A percentile compares a stretch with the other conserved stretches of the same genome.
Conservation (phyloP, 2,113 vertebrate genomes). For the Solea senegalensis region DNA sequence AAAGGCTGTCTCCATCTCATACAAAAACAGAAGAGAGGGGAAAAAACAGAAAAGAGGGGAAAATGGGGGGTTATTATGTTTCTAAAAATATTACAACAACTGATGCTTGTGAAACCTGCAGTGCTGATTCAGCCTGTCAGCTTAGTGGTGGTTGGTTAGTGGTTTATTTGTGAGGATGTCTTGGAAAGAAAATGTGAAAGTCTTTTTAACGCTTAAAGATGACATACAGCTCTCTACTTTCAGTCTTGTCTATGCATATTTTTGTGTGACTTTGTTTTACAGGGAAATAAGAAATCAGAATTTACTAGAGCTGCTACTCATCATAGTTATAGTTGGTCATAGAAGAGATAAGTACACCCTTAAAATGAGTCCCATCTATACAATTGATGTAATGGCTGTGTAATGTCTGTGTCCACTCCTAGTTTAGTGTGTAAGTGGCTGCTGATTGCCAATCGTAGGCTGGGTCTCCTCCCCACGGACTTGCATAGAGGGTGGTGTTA, state of each 20-base stretch:
- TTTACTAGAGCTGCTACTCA: constrained; percentile 50
- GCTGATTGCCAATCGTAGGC: constrained; percentile 60
- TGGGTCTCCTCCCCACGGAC: constrained; percentile 61
- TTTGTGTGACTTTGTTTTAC: not conserved
- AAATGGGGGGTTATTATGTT: not conserved
- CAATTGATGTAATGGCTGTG: constrained; percentile 76
- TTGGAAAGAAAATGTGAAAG: not conserved
- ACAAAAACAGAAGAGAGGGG: too few relatives aligned
- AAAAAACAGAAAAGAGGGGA: too few relatives aligned
- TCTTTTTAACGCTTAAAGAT: not conserved
- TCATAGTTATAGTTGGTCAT: constrained; percentile 63
- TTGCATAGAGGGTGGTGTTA: constrained; percentile 42
- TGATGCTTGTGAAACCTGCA: not conserved
- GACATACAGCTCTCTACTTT: not conserved
- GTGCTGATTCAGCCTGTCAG: not conserved
- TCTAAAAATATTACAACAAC: not conserved
- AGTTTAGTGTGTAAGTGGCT: constrained; percentile 66
- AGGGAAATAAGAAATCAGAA: constrained; percentile 19
- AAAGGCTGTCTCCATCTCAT: too few relatives aligned
- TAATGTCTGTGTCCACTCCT: constrained; percentile 65
- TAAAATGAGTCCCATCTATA: constrained; percentile 54
- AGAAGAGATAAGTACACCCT: constrained; percentile 66
- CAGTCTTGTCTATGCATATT: not conserved
- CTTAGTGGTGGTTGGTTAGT: not conserved
- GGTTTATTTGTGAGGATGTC: not conserved